These are phyloP conservation scores for Cantharis rufa DNA, from an alignment of 2,888 invertebrate species.

Conservation along the genomic window DNA sequence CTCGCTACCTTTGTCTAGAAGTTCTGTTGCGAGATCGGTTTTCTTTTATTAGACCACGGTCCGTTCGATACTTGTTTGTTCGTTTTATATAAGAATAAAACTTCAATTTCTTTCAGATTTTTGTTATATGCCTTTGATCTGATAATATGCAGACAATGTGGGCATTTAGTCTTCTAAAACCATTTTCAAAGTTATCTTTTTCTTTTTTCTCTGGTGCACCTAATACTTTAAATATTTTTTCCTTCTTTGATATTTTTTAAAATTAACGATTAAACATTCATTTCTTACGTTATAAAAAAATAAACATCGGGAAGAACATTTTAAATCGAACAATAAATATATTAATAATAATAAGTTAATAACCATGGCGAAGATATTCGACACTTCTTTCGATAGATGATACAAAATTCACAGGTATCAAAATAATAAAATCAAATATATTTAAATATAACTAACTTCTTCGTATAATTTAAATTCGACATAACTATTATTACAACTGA, in stretches of 20 bases:
- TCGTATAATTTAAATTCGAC: no score
- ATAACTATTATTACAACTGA: no score
- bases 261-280: no score
- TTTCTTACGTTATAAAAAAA: no score
- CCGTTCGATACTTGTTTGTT: conserved; percentile 32
- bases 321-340: no score
- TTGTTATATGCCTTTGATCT: conserved; percentile 35
- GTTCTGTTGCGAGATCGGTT: conserved; percentile 41
- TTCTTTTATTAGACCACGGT: conserved; percentile 45
- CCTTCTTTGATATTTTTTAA: background rate
- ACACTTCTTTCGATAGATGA: no score
- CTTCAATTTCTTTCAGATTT: conserved; percentile 31
- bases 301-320: no score
- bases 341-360: no score
- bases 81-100: conserved; percentile 25
- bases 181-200: conserved; percentile 24
- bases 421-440: no score
- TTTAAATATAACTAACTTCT: no score
- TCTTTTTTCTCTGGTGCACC: conserved; percentile 13
- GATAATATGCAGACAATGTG: conserved; percentile 36
- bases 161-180: conserved; percentile 26
- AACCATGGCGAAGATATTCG: no score
- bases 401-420: no score
- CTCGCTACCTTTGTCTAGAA: conserved; percentile 37
- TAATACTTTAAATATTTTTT: conserved; percentile 6